These are phyloP conservation scores for Chironomus tepperi DNA, from an alignment of 1,140 invertebrate species.

Conservation along the genomic window DNA sequence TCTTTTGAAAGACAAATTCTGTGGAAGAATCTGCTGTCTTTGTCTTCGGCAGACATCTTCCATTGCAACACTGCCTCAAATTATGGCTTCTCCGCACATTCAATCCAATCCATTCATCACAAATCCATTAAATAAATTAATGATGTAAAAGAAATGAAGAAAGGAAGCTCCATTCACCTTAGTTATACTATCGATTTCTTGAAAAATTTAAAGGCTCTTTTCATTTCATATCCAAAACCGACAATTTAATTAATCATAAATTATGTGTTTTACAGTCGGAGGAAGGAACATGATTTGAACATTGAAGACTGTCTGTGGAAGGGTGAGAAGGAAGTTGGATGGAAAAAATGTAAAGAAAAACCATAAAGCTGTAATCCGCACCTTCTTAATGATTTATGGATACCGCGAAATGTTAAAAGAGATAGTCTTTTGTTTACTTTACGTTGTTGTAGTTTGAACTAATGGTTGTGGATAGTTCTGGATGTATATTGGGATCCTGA, in stretches of 20 bases:
- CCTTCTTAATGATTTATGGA: conserved; percentile 13
- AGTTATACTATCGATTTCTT: background rate
- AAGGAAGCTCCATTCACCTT: background rate
- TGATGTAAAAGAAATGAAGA: conserved; percentile 3
- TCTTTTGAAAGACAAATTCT: no score
- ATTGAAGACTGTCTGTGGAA: background rate
- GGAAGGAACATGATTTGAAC: no score
- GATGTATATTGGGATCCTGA: no score
- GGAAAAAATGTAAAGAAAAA: background rate
- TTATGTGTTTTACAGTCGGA: background rate
- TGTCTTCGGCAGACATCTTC: no score
- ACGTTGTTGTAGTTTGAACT: no score
- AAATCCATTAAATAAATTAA: conserved; percentile 15
- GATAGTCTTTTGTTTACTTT: background rate
- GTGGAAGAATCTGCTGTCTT: no score
- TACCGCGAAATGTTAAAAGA: background rate
- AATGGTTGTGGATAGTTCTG: background rate
- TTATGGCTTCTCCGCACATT: no score
- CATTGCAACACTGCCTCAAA: no score
- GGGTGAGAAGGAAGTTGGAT: background rate
- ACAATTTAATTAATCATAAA: conserved; percentile 15
- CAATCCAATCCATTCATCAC: background rate
- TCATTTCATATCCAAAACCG: background rate
- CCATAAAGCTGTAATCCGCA: conserved; percentile 18
- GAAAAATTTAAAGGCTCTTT: background rate